Evolutionary conservation across 2,113 vertebrate genomes (phyloP), one percentile per base, ranked within the genome.

Genomic region (Notothenia coriiceps): DNA sequence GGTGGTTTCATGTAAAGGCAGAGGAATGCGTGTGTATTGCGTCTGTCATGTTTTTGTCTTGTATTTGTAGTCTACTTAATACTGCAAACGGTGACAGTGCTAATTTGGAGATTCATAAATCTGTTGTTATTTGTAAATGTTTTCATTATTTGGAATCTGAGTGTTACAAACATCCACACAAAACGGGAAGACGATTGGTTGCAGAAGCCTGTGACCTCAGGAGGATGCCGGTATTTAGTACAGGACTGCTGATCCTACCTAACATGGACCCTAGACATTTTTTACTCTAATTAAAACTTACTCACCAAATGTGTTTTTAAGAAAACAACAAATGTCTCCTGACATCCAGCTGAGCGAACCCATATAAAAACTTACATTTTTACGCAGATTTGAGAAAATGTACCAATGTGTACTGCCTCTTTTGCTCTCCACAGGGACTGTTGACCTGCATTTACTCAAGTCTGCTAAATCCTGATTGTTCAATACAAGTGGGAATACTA

Each of bases 211-310:
- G 78, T 93, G 92, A 91, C 88, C 91, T 77, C 74, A 70, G 67
- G 74, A 72, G 80, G 84, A 82, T 82, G 54, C 68, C 13, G 88
- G 87, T 67, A 94, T 92, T 94, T 96, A 88, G 93, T 92, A 81
- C 63, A 77, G 64, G 9, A 71, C 67, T 92, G 93, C 75, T 88
- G 88, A 93, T 92, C 88, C 76, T 64, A 84, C 86, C 68, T 94
- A 75, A 89, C 94, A 92, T 57, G 60, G 79, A 80, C 82, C 60
- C 82, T 78, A 84, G 85, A 96, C 88, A 95, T 95, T 93, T 40
- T 90, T 88, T 94, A 64, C 79, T 70, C 77, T 94, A 93, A 95
- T 95, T 93, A 91, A 87, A 84, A 89, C 77, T 61, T 73, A 33
- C 79, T 61, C 67, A 79, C 85, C 67, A 54, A 76, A 8, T 40